Evolutionary conservation across 2,113 vertebrate species (phyloP).

Genomic region (Ornithorhynchus anatinus): DNA sequence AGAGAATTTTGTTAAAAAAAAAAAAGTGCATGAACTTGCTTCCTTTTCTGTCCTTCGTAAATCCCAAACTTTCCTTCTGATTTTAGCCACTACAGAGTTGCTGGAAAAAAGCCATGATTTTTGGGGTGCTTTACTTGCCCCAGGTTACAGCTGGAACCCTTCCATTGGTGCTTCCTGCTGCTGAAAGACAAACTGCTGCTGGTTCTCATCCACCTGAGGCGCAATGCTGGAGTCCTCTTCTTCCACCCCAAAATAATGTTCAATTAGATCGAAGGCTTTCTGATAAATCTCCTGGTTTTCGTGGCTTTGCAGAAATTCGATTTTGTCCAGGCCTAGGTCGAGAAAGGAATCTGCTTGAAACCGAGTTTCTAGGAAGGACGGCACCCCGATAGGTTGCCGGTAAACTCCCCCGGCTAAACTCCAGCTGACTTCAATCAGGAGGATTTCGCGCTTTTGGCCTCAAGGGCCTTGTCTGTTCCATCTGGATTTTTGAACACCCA

Average conservation of each 20-base stretch:
- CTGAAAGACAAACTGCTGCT: conserved; percentile 90
- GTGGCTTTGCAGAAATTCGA: conserved; percentile 89
- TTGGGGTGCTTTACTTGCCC: conserved; percentile 13
- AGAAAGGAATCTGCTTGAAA: too few relatives aligned
- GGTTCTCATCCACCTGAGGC: conserved; percentile 88
- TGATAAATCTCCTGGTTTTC: conserved; percentile 92
- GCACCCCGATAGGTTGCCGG: too few relatives aligned
- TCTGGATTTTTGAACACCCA: too few relatives aligned
- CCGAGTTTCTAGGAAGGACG: too few relatives aligned
- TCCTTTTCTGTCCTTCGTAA: conserved; percentile 60
- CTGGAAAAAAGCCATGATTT: conserved; percentile 1
- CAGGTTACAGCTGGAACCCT: conserved; percentile 84
- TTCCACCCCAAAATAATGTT: conserved; percentile 88
- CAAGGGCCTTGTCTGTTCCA: too few relatives aligned
- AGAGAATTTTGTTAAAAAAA: conserved; percentile 45
- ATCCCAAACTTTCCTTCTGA: conserved; percentile 46
- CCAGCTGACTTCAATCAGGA: too few relatives aligned
- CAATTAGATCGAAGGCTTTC: conserved; percentile 89
- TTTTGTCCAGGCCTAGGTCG: conserved; percentile 85
- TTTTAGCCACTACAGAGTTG: conserved; percentile 46
- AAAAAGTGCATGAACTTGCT: conserved; percentile 67
- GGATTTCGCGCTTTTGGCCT: too few relatives aligned
- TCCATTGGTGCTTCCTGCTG: conserved; percentile 89
- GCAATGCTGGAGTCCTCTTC: conserved; percentile 86
- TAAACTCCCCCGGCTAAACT: too few relatives aligned